phyloP scores from a whole-genome alignment of 1,140 invertebrate genomes.

The Solenopsis invicta region DNA sequence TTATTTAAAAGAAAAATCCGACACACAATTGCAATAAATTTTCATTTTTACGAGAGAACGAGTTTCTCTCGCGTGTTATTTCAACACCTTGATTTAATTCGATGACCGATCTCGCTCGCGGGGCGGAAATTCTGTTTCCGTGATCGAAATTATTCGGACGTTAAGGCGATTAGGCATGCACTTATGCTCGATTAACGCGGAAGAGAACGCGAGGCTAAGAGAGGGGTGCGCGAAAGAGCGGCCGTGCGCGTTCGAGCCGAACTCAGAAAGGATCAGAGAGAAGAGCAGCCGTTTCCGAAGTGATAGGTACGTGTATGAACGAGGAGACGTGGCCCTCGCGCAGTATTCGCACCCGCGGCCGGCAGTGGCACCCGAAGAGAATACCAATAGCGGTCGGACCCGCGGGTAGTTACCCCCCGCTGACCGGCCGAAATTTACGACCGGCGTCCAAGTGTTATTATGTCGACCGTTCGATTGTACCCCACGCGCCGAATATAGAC shows the following conservation, averaged over 20 bases:
- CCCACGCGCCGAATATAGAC: slow-evolving; percentile 76
- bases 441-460: slow-evolving; percentile 81
- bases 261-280: slow-evolving; percentile 17
- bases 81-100: slow-evolving; percentile 49
- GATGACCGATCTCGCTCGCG: slow-evolving; percentile 1
- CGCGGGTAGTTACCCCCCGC: slow-evolving; percentile 59
- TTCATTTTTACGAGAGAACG: neutral
- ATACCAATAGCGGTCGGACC: slow-evolving; percentile 78
- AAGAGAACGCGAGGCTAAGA: neutral
- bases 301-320: slow-evolving; percentile 49
- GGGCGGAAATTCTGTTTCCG: slow-evolving; percentile 55
- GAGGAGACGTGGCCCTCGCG: neutral
- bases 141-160: slow-evolving; percentile 61
- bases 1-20: neutral
- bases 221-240: neutral
- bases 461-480: slow-evolving; percentile 79
- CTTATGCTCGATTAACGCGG: slow-evolving; percentile 61
- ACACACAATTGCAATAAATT: slow-evolving; percentile 22
- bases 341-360: slow-evolving; percentile 2
- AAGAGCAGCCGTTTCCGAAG: slow-evolving; percentile 16
- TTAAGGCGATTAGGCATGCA: slow-evolving; percentile 55
- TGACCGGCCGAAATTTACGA: slow-evolving; percentile 78
- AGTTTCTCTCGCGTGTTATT: slow-evolving; percentile 38
- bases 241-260: slow-evolving; percentile 3
- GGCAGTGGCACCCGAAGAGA: slow-evolving; percentile 68